Base-by-base conservation (phyloP, 2,888 invertebrate genomes). In the Eurytoma adleriae region DNA sequence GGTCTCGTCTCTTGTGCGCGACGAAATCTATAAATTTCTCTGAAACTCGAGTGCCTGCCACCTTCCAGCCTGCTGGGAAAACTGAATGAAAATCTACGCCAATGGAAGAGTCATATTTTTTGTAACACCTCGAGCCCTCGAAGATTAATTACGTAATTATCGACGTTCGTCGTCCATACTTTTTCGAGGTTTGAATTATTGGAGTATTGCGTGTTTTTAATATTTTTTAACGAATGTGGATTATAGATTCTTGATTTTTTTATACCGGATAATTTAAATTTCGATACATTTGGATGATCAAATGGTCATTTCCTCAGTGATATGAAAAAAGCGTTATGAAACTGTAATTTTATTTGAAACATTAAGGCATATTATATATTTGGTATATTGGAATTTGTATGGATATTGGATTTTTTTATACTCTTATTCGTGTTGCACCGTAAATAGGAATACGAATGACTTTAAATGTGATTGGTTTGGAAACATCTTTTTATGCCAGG, bases 1-100 rank as follows among this genome's bases (percentile, higher is more conserved):
- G 10, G 24, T 30, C 50, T 30, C 30, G 20, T 71, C 71, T 71
- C 50, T 70, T n/a, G 14, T 30, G 13, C 24, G 27, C 50, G 24
- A 61, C 27, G 24, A 71, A 71, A 71, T 71, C 71, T 61, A 71
- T 71, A 71, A 71, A 71, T 71, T 61, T 71, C 20, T 73, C n/a
- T 18, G 61, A 20, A 40, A 27, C 40, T 18, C 40, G 30, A 24
- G 57, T 70, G 12, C 10, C 40, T n/a, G 70, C 4, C 20, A 50
- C 52, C 62, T 72, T 62, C 56, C 48, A 48, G 56, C 27, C n/a
- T 40, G 66, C 48, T 48, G 30, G 57, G 57, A 24, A 56, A 16
- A 30, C 68, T 68, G 61, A 30, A 61, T 76, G 61, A 68, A 69
- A 61, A 76, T 76, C 30, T 20, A 30, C 18, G 57, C 66, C 56